A percentile compares a stretch with the other conserved stretches of the same genome.
Conservation (phyloP, 2,888 invertebrate genomes). For the Macrosoma leucophasiata region DNA sequence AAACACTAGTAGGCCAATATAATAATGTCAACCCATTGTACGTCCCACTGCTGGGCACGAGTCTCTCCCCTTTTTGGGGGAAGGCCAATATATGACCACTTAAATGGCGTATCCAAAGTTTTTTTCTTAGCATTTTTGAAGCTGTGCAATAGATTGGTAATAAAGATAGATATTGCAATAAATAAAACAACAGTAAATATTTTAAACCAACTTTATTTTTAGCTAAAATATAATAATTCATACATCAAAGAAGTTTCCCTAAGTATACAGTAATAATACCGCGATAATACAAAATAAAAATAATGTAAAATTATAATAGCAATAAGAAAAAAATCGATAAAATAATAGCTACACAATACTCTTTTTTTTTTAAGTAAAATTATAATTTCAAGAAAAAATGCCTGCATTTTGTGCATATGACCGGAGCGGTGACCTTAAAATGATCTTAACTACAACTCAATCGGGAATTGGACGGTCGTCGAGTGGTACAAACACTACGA, state of each 20-base stretch:
- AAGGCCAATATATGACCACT: too few relatives aligned
- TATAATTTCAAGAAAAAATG: too few relatives aligned
- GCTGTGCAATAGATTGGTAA: too few relatives aligned
- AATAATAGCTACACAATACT: slow-evolving; percentile 25
- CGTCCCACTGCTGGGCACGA: too few relatives aligned
- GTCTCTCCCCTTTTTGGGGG: too few relatives aligned
- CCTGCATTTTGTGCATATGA: slow-evolving; percentile 26
- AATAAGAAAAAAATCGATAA: slow-evolving; percentile 13
- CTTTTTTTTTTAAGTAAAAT: too few relatives aligned
- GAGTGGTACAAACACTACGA: too few relatives aligned
- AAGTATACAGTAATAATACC: slow-evolving; percentile 67
- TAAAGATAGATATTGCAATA: slow-evolving; percentile 8
- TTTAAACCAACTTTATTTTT: slow-evolving; percentile 76
- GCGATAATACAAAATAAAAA: slow-evolving; percentile 46
- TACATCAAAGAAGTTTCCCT: slow-evolving; percentile 73
- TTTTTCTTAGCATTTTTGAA: too few relatives aligned
- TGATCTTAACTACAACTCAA: slow-evolving; percentile 24
- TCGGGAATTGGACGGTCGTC: slow-evolving; percentile 61
- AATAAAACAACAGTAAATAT: slow-evolving; percentile 48
- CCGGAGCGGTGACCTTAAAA: slow-evolving; percentile 9
- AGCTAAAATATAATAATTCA: slow-evolving; percentile 76
- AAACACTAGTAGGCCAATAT: too few relatives aligned
- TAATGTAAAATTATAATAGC: slow-evolving; percentile 26
- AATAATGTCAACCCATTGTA: too few relatives aligned
- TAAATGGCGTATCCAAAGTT: too few relatives aligned